Evolutionary conservation across 2,797 vertebrate genomes (phyloP), one percentile per base, ranked within the genome.

Genomic region (Bradypus variegatus): DNA sequence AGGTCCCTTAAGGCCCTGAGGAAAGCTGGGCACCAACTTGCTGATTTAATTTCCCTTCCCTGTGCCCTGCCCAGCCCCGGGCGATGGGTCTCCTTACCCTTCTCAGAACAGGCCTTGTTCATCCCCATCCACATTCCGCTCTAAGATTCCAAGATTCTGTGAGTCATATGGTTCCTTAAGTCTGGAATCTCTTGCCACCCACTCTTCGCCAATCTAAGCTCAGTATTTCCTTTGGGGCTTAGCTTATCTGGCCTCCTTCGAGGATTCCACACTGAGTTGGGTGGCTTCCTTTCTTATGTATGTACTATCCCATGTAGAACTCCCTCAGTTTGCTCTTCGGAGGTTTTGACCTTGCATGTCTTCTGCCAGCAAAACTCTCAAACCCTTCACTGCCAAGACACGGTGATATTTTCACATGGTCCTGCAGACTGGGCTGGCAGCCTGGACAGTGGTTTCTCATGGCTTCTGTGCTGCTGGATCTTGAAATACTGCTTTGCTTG

Each of bases 111-210:
- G 53, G 36, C 92, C 38, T 60, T 23, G 55, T 67, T 67, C 48
- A 21, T 33, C 33, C 72, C 48, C n/a, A 25, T 27, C 84, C 60
- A 69, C 77, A 92, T 96, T 95, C 95, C 85, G 0, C 23, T 2
- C n/a, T 33, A 38, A 67, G 67, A 70, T 96, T 96, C 95, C 65
- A 50, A 94, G 94, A 55, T 91, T 95, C 95, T 53, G 10, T 62
- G 93, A 87, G 91, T 96, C 94, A 96, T 87, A 96, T 69, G 93
- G 92, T 84, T 55, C n/a, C 86, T 1, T 5, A 21, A 33, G 53
- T 14, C 84, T 55, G 60, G 95, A 94, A 94, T 65, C 88, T 73
- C 75, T 2, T 64, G 79, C 48, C 33, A 31, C 33, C 4, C 62
- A 62, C 65, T 64, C 72, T 58, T 45, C 65, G 16, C 88, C 81